Evolutionary conservation across 2,888 invertebrate genomes (phyloP).

Genomic region (Agrotis puta): DNA sequence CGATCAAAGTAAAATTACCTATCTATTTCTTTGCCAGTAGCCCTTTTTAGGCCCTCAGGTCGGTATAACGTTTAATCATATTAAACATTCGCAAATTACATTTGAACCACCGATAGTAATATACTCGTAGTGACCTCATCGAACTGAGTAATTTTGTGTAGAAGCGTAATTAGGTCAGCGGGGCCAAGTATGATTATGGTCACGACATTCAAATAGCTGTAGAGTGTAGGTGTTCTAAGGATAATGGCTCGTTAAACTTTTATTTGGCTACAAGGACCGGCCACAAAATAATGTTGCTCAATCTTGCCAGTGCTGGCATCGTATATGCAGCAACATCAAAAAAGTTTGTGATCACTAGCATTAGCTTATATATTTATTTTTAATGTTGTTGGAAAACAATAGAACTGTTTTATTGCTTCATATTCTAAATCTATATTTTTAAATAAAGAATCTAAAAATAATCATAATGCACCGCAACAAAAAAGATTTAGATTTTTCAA

Average conservation of each 20-base stretch:
- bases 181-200: constrained; percentile 41
- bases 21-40: too few relatives aligned
- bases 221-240: constrained; percentile 36
- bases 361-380: too few relatives aligned
- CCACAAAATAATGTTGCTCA: constrained; percentile 3
- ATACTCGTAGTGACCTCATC: background rate
- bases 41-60: too few relatives aligned
- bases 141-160: constrained; percentile 22
- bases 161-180: constrained; percentile 35
- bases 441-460: too few relatives aligned
- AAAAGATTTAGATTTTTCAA: too few relatives aligned
- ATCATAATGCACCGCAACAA: too few relatives aligned
- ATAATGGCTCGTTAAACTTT: constrained; percentile 30
- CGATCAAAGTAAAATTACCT: too few relatives aligned
- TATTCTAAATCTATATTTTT: too few relatives aligned
- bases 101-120: background rate
- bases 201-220: constrained; percentile 34
- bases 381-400: too few relatives aligned
- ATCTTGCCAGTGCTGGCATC: background rate
- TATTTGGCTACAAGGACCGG: constrained; percentile 32
- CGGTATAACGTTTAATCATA: background rate
- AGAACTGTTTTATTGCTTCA: too few relatives aligned
- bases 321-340: background rate
- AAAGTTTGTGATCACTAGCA: too few relatives aligned
- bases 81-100: background rate